These are phyloP conservation scores for Phoebastria nigripes DNA, from an alignment of 2,797 vertebrate genomes.

Conservation along the genomic window DNA sequence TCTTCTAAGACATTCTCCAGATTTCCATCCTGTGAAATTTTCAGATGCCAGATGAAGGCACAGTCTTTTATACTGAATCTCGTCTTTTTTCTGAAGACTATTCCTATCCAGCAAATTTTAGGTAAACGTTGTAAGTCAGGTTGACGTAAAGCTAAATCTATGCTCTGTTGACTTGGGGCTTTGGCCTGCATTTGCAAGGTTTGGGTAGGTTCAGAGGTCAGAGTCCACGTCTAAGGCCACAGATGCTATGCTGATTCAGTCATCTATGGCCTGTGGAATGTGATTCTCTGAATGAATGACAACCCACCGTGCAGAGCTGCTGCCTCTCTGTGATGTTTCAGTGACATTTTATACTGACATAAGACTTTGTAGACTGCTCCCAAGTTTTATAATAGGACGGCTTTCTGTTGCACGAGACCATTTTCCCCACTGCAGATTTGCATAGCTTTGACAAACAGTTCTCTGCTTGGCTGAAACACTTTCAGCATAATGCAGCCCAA, in stretches of 20 bases:
- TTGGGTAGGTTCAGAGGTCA: not conserved
- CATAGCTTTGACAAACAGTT: not conserved
- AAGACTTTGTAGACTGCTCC: not conserved
- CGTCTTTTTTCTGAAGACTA: not conserved
- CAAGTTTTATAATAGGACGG: not conserved
- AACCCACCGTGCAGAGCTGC: not conserved
- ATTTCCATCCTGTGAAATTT: not conserved
- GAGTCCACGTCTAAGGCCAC: not conserved
- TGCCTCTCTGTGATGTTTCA: not conserved
- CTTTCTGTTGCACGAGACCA: not conserved
- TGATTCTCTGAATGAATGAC: not conserved
- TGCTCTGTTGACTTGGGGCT: not conserved
- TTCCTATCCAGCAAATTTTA: not conserved
- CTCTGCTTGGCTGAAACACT: not conserved
- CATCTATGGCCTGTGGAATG: not conserved
- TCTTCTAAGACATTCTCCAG: not conserved
- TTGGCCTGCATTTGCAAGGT: not conserved
- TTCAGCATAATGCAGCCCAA: constrained; percentile 14
- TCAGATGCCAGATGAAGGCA: not conserved
- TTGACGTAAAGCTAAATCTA: not conserved
- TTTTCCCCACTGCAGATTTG: not conserved
- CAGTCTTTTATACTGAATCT: not conserved
- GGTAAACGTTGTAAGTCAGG: not conserved
- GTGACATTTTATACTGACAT: not conserved
- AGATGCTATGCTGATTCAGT: not conserved